Conservation (phyloP, 2,797 vertebrate species). For the Gallinago solitaria region DNA sequence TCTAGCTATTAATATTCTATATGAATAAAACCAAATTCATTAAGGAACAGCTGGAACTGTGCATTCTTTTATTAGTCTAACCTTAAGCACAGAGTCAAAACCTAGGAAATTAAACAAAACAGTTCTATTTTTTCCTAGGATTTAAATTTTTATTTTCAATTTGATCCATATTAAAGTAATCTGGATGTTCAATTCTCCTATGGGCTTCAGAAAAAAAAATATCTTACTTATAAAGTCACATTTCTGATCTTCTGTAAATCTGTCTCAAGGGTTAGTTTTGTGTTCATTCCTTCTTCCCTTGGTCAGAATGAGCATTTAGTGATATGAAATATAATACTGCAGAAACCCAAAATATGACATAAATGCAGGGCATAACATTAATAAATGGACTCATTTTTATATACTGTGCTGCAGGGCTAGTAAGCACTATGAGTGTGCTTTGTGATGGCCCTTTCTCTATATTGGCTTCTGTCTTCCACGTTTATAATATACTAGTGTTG, state of each 20-base stretch:
- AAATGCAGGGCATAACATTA: neutral
- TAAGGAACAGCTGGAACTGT: neutral
- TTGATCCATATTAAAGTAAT: neutral
- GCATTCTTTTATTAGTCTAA: neutral
- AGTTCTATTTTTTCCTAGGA: neutral
- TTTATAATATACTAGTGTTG: neutral
- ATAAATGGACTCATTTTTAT: neutral
- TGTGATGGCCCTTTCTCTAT: neutral
- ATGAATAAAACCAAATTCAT: neutral
- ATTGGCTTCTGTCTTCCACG: neutral
- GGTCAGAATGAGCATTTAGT: neutral
- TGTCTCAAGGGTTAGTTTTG: neutral
- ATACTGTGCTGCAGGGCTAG: neutral
- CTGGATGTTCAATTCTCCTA: neutral
- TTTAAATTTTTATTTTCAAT: neutral
- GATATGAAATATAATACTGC: neutral
- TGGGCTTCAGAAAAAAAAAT: neutral
- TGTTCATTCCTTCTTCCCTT: neutral
- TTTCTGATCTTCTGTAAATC: neutral
- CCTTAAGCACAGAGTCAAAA: neutral
- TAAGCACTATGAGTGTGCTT: neutral
- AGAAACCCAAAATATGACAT: neutral
- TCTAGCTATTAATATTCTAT: neutral
- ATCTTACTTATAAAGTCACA: neutral
- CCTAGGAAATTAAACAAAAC: neutral